Base-by-base conservation (phyloP, 1,140 invertebrate species). In the Papilio glaucus region DNA sequence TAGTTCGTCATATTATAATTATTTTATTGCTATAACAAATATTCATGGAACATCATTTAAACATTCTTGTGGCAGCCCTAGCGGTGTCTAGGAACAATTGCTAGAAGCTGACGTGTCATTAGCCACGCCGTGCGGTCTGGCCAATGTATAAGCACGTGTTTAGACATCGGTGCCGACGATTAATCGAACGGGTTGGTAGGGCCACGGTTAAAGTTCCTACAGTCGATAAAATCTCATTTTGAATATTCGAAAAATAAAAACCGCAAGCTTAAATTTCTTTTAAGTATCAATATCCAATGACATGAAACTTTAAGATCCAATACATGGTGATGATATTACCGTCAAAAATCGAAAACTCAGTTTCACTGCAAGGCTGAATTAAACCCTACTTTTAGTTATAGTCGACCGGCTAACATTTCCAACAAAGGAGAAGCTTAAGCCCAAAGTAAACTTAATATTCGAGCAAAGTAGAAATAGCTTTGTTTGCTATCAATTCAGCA, bases 121-220 rank as follows among this genome's bases (percentile, higher is more conserved):
- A 79, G 80, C 81, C 78, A 81, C 83, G 88, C 81, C 88, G 82
- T 76, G 83, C 83, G 77, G 85, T 85, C 88, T 90, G 80, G 74
- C 63, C 73, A 81, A 74, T 62, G 60, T 71, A 78, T 82, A 84
- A 85, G 84, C 81, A 84, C 57, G 77, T 74, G 75, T 76, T 88
- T 88, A 85, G 84, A 87, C 85, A 33, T 6, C 72, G 73, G 60
- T 74, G 72, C 73, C 72, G 72, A 73, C 62, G 45, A 75, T 78
- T 84, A 79, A 89, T 88, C 85, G 82, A 84, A 83, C 80, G 73
- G 73, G 75, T 80, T 83, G 79, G 77, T 82, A 84, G 86, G 82
- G 81, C 83, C 83, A 85, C 72, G 81, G 85, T 75, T 78, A 86
- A 85, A 84, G 81, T 80, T 75, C 74, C 49, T 15, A 15, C 67